Evolutionary conservation across 1,140 invertebrate species (phyloP).

Genomic region (Magallana ariakensis): DNA sequence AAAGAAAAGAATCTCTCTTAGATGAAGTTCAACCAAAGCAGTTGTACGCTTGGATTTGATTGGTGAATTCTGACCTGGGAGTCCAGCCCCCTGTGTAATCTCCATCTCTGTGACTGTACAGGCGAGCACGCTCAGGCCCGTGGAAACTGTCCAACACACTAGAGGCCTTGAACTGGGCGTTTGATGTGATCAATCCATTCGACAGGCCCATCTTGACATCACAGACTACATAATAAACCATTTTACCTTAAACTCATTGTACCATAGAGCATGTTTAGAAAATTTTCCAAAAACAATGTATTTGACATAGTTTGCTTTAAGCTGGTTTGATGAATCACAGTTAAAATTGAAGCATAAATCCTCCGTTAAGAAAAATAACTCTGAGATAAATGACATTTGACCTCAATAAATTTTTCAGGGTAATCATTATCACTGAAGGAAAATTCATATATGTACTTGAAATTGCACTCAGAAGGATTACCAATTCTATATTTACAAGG

Average conservation of each 20-base stretch:
- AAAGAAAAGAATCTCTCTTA: too few species aligned
- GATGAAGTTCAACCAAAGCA: too few species aligned
- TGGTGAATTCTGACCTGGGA: slow-evolving; percentile 62
- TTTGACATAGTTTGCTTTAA: too few species aligned
- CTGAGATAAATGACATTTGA: too few species aligned
- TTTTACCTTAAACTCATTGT: neutral
- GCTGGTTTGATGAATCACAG: too few species aligned
- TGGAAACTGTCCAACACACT: slow-evolving; percentile 59
- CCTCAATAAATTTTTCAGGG: too few species aligned
- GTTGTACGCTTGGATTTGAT: too few species aligned
- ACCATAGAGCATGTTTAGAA: too few species aligned
- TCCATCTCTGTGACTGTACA: slow-evolving; percentile 65
- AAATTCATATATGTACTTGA: neutral
- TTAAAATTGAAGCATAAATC: too few species aligned
- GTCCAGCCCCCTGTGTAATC: slow-evolving; percentile 67
- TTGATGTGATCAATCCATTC: slow-evolving; percentile 61
- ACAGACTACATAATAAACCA: slow-evolving; percentile 61
- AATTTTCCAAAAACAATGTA: too few species aligned
- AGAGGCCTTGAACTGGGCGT: slow-evolving; percentile 65
- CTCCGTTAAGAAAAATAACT: too few species aligned
- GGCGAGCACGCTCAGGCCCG: slow-evolving; percentile 61
- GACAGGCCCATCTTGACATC: slow-evolving; percentile 68
- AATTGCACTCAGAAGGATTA: neutral
- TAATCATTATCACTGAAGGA: neutral
- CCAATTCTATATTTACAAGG: neutral